Base-by-base conservation (phyloP, 2,888 invertebrate genomes). In the Drosophila anceps region DNA sequence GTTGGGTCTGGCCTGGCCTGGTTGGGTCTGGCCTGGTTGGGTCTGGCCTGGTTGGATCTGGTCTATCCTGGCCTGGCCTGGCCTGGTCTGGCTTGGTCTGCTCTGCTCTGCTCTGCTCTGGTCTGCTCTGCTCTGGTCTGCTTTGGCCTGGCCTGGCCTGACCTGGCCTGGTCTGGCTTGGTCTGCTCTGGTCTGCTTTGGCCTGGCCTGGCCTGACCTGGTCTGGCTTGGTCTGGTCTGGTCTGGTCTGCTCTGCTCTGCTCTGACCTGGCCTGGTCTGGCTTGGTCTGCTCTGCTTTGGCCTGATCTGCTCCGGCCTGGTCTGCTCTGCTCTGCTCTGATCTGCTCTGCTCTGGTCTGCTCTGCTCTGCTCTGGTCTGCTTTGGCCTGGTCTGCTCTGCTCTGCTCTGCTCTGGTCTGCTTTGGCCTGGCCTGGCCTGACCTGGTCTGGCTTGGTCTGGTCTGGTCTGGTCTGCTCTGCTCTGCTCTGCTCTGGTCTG, bases 1-100 rank as follows among this genome's bases (percentile, higher is more conserved):
- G n/a, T n/a, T n/a, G n/a, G n/a, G n/a, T 24, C 9, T 31, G 24
- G 13, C 7, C 44, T 24, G n/a, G n/a, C n/a, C n/a, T n/a, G n/a
- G n/a, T n/a, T n/a, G n/a, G 20, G 20, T 44, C 48, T 50, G 43
- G 39, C n/a, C 6, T 18, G 29, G 50, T 51, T 66, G 62, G 63
- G 50, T 69, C 57, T 24, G n/a, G n/a, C n/a, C n/a, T n/a, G n/a
- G n/a, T n/a, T n/a, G n/a, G n/a, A n/a, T n/a, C n/a, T n/a, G n/a
- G n/a, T n/a, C n/a, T n/a, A n/a, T n/a, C n/a, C n/a, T n/a, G n/a
- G n/a, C n/a, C 9, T 31, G 24, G 13, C 7, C 44, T 24, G 20
- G 20, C 24, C 48, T 50, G 43, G 39, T 27, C 6, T 18, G 29
- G 50, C 48, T 66, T 59, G 63, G 50, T 69, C 57, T n/a, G n/a